These are phyloP conservation scores for Scaptomyza montana DNA, from an alignment of 1,140 invertebrate species.

Conservation along the genomic window DNA sequence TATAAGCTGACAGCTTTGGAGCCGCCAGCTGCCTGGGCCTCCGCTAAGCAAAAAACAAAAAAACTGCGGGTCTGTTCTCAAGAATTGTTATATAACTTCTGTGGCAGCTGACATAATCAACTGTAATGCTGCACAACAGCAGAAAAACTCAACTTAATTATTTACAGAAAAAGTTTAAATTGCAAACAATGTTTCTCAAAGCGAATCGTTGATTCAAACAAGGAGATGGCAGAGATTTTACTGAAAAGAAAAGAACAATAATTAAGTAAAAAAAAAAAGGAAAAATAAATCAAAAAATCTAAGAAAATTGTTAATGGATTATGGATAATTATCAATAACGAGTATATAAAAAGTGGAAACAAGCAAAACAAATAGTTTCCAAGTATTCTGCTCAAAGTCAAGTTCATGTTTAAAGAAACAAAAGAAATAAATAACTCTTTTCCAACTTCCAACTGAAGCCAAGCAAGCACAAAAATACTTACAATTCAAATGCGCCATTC, in stretches of 20 bases:
- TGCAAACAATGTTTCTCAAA: neutral
- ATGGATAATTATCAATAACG: too few relatives aligned
- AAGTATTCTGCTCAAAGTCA: neutral
- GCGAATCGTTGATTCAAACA: neutral
- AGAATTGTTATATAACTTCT: slow-evolving; percentile 18
- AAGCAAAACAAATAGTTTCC: neutral
- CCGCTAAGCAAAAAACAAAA: neutral
- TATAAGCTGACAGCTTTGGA: slow-evolving; percentile 18
- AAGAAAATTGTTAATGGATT: neutral
- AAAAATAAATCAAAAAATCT: neutral
- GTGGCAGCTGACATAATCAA: slow-evolving; percentile 28
- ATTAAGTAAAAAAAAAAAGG: too few relatives aligned
- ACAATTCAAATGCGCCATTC: neutral
- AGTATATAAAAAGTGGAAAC: neutral
- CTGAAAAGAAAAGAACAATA: too few relatives aligned
- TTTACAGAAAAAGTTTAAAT: neutral
- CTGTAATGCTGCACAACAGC: neutral
- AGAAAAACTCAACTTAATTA: neutral
- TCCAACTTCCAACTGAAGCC: neutral
- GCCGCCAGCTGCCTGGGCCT: slow-evolving; percentile 12
- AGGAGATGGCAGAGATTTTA: neutral
- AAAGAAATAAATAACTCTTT: neutral
- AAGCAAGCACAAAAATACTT: neutral
- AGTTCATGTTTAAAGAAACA: neutral
- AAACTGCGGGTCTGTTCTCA: neutral